Evolutionary conservation across 2,797 vertebrate species (phyloP).

Genomic region (Varecia variegata): DNA sequence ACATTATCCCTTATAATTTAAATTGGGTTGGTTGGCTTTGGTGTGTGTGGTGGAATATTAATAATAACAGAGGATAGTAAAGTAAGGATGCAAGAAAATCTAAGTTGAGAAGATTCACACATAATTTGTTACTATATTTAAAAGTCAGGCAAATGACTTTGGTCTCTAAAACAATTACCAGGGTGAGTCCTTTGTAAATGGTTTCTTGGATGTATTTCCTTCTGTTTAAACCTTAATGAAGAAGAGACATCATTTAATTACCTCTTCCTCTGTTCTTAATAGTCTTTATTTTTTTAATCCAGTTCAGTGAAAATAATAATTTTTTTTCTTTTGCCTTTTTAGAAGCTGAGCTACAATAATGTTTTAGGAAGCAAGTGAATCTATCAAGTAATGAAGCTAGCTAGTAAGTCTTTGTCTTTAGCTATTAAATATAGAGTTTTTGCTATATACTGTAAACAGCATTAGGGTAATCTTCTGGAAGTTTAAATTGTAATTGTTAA

Average conservation of each 20-base stretch:
- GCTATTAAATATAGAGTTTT: slow-evolving; percentile 11
- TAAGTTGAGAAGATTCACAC: not conserved
- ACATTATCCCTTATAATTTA: not conserved
- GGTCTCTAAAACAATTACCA: not conserved
- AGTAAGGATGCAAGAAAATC: not conserved
- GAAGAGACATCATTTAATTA: not conserved
- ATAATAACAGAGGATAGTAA: not conserved
- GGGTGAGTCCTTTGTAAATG: not conserved
- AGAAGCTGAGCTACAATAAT: not conserved
- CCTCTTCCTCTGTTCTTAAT: not conserved
- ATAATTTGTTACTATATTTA: not conserved
- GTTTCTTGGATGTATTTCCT: not conserved
- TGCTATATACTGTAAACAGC: not conserved
- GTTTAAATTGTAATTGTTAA: slow-evolving; percentile 1
- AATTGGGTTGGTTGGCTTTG: not conserved
- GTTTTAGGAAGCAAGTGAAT: slow-evolving; percentile 2
- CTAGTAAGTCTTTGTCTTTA: slow-evolving; percentile 12
- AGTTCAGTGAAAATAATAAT: not conserved
- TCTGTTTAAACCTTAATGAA: not conserved
- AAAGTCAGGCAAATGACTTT: not conserved
- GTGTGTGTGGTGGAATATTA: not conserved
- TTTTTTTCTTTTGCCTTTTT: slow-evolving; percentile 8
- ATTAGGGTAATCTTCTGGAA: not conserved
- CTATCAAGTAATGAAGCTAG: not conserved
- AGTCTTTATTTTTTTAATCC: not conserved